Evolutionary conservation across 1,140 invertebrate genomes (phyloP).

Genomic region (Riptortus pedestris): DNA sequence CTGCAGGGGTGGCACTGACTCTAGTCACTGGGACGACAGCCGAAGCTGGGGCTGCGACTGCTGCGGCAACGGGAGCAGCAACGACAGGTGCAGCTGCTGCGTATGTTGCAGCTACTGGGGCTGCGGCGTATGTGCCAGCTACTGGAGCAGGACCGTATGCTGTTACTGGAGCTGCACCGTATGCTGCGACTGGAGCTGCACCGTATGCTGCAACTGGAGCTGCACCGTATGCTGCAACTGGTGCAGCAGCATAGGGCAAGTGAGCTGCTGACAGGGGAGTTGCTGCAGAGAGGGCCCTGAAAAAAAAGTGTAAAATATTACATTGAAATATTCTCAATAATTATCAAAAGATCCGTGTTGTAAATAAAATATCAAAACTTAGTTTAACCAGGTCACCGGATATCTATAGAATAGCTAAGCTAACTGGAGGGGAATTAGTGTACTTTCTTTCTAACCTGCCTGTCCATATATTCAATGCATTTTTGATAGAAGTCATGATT

Average conservation of each 20-base stretch:
- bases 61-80: background rate
- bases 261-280: background rate
- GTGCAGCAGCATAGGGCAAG: background rate
- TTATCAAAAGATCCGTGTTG: too few species aligned
- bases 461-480: too few species aligned
- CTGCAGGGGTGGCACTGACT: constrained; percentile 41
- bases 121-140: background rate
- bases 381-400: too few species aligned
- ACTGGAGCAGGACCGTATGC: constrained; percentile 14
- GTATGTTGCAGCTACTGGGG: constrained; percentile 8
- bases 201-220: constrained; percentile 8
- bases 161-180: too few species aligned
- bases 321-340: too few species aligned
- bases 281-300: too few species aligned
- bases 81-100: background rate
- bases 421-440: too few species aligned
- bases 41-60: constrained; percentile 37
- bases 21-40: constrained; percentile 44
- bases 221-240: background rate
- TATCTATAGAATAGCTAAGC: too few species aligned
- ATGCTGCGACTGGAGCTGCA: constrained; percentile 7
- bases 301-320: too few species aligned
- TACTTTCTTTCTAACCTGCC: too few species aligned
- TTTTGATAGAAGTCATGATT: too few species aligned
- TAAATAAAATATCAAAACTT: too few species aligned